phyloP scores from a whole-genome alignment of 2,888 invertebrate species.

The Stenoptilia bipunctidactyla region DNA sequence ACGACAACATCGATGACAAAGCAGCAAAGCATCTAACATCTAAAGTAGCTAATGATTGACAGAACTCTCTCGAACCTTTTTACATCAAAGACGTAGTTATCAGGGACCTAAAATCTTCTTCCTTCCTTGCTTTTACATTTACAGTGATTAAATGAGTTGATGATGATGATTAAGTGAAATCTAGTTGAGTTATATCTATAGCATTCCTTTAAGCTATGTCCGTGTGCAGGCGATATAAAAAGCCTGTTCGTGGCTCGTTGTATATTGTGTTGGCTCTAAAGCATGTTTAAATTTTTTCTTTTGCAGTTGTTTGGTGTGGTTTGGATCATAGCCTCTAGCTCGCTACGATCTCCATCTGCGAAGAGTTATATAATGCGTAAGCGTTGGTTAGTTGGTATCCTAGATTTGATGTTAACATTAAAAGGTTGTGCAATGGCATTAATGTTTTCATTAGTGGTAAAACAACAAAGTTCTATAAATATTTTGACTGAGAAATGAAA shows the following conservation, averaged over 20 bases:
- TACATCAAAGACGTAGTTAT: slow-evolving; percentile 41
- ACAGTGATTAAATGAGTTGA: slow-evolving; percentile 45
- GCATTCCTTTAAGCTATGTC: slow-evolving; percentile 64
- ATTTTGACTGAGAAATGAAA: too few species aligned
- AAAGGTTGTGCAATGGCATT: too few species aligned
- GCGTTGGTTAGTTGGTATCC: slow-evolving; percentile 37
- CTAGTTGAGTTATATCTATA: slow-evolving; percentile 35
- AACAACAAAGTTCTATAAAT: too few species aligned
- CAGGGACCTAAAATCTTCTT: too few species aligned
- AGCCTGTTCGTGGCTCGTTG: slow-evolving; percentile 50
- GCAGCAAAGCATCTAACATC: slow-evolving; percentile 35
- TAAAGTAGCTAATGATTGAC: slow-evolving; percentile 32
- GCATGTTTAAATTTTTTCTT: slow-evolving; percentile 72
- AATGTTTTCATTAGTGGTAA: too few species aligned
- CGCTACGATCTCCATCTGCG: slow-evolving; percentile 73
- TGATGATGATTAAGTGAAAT: slow-evolving; percentile 40
- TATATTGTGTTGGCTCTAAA: slow-evolving; percentile 57
- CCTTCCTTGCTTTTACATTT: slow-evolving; percentile 34
- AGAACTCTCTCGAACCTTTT: slow-evolving; percentile 50
- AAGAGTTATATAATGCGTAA: slow-evolving; percentile 65
- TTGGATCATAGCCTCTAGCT: slow-evolving; percentile 72
- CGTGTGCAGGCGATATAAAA: slow-evolving; percentile 64
- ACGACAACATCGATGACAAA: slow-evolving; percentile 25
- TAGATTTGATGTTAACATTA: too few species aligned
- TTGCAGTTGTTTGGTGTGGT: slow-evolving; percentile 73